Base-by-base conservation (phyloP, 2,113 vertebrate genomes). In the Entomyzon cyanotis region DNA sequence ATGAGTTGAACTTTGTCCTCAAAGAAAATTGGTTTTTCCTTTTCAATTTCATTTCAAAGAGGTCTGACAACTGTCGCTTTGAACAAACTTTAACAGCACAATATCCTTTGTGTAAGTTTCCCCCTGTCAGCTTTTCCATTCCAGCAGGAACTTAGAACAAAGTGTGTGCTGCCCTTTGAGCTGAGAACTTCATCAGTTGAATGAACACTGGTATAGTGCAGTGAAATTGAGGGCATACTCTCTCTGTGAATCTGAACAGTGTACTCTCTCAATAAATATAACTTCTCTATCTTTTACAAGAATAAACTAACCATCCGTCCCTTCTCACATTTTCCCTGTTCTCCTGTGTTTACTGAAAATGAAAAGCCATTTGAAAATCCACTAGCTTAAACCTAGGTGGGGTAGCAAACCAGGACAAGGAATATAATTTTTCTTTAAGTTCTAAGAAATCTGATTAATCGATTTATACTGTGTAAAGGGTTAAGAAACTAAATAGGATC, bases 1-100 rank as follows among this genome's bases (percentile, higher is more conserved):
- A 98, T 97, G 96, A 98, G 95, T 96, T 98, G 98, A 98, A 98
- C 98, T 98, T 97, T 98, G 97, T 98, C 97, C 97, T 98, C 96
- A 97, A 97, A 98, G 97, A 98, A 98, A 98, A 98, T 98, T 98
- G 98, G 97, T 97, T 98, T 98, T 98, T 98, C 97, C 98, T 98
- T 98, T 98, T 98, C 98, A 98, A 98, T 98, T 98, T 98, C 95
- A 96, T 98, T 98, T 98, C 97, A 97, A 98, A 98, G 97, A 97
- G 97, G 98, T 96, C 96, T 98, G 98, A 98, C 97, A 98, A 98
- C 97, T 98, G 97, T 97, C 97, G 39, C 98, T 98, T 98, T 98
- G 98, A 98, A 98, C 97, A 98, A 98, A 98, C 92, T 98, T 98
- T 98, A 98, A 97, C 97, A 98, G 98, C 97, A 98, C 97, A 97